These are phyloP conservation scores for Morpho achilles DNA, from an alignment of 2,888 invertebrate species.

Conservation along the genomic window DNA sequence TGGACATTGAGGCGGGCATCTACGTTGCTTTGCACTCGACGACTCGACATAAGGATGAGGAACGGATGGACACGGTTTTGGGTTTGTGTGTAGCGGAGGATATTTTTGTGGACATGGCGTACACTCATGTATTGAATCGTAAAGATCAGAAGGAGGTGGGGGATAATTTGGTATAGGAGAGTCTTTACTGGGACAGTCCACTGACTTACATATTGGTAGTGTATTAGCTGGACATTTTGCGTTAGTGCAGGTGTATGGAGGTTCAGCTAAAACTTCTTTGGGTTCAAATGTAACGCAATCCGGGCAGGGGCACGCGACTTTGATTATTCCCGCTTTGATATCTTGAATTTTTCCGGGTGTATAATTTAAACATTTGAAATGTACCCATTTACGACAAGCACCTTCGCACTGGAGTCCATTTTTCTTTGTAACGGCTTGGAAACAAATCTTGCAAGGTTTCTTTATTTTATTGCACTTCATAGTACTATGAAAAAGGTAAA, in stretches of 20 bases:
- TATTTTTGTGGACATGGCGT: not conserved
- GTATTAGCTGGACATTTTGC: constrained; percentile 35
- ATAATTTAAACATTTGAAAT: constrained; percentile 47
- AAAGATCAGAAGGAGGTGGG: constrained; percentile 5
- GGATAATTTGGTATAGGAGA: constrained; percentile 21
- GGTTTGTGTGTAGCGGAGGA: not conserved
- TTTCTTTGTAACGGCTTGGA: constrained; percentile 37
- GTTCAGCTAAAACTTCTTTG: constrained; percentile 31
- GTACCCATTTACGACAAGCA: constrained; percentile 52
- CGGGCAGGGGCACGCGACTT: constrained; percentile 49
- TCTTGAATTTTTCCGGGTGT: constrained; percentile 49
- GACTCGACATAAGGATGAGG: not conserved
- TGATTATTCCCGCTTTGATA: constrained; percentile 45
- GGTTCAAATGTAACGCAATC: constrained; percentile 37
- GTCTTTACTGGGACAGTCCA: constrained; percentile 28
- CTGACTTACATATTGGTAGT: constrained; percentile 23
- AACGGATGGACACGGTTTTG: not conserved
- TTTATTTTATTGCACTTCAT: constrained; percentile 35
- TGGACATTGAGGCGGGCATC: not conserved
- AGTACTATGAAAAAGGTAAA: not conserved
- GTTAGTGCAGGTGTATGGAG: constrained; percentile 34
- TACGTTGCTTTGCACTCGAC: not conserved
- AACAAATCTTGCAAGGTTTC: constrained; percentile 52
- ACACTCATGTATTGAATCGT: not conserved
- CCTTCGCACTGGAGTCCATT: constrained; percentile 54